Percentiles rank a stretch among this genome's conserved stretches.
These are phyloP conservation scores for Clusia tigrina DNA, from an alignment of 2,888 invertebrate genomes.

Conservation along the genomic window DNA sequence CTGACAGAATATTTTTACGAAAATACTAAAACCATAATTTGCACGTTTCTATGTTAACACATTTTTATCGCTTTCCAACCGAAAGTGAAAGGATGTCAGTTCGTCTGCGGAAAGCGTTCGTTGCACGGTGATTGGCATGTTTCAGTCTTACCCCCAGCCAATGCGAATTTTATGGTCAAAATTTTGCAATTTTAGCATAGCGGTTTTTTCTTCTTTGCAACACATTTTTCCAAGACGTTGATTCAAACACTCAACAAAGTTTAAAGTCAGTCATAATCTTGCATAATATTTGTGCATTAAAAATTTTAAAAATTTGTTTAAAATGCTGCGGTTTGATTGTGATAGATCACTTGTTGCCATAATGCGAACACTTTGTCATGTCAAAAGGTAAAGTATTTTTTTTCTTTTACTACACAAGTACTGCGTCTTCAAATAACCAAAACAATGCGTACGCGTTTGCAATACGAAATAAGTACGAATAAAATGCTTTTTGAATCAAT, in stretches of 20 bases:
- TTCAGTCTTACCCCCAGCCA: not conserved
- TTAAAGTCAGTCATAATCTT: not conserved
- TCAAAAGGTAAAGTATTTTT: too few relatives aligned
- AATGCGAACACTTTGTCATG: constrained; percentile 9
- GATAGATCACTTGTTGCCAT: not conserved
- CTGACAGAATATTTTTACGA: too few relatives aligned
- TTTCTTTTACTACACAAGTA: too few relatives aligned
- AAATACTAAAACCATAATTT: too few relatives aligned
- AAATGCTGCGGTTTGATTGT: not conserved
- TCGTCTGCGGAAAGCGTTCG: not conserved
- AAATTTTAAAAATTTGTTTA: not conserved
- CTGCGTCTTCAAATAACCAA: too few relatives aligned
- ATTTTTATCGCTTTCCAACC: too few relatives aligned
- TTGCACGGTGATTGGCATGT: not conserved
- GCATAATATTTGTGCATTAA: not conserved
- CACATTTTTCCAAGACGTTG: not conserved
- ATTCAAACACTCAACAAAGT: not conserved
- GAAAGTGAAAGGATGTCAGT: not conserved
- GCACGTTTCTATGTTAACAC: too few relatives aligned
- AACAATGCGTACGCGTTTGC: too few relatives aligned
- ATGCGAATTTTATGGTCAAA: not conserved
- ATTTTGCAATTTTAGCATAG: not conserved
- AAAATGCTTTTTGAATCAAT: constrained; percentile 10
- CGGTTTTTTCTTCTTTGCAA: not conserved
- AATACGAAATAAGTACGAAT: constrained; percentile 10